Evolutionary conservation across 2,113 vertebrate species (phyloP), one percentile per base, ranked within the genome.

Genomic region (Micronycteris hirsuta): DNA sequence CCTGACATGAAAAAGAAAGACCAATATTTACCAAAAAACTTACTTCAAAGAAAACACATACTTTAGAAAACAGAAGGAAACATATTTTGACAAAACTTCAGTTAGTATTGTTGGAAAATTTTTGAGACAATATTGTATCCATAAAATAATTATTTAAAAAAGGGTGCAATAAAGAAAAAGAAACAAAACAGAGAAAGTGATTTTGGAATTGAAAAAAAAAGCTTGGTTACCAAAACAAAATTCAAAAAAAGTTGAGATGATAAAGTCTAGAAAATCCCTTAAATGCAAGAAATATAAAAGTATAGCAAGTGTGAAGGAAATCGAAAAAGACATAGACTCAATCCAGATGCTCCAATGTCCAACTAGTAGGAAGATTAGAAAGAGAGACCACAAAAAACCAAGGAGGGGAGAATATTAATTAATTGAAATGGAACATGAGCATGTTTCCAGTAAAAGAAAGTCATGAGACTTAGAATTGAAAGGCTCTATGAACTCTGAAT

Each of bases 141-240:
- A 73, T 45, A 86, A 82, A 81, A 74, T 91, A 95, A 36, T 86
- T 76, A 84, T 54, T 91, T 82, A 91, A 9, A 61, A 85, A 65
- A n/a, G n/a, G 19, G 76, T 38, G 33, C 24, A 90, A 38, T 52
- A 5, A 52, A 81, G 31, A 56, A 52, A 43, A 20, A 24, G 43
- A 67, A 58, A 36, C 9, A 89, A 24, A n/a, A n/a, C n/a, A 67
- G 14, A 16, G 26, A 92, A 56, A 73, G 17, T 54, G 31, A 38
- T 43, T 85, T 73, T n/a, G 28, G 26, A 73, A 68, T 74, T 58
- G 16, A 6, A 67, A 68, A 56, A 90, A 81, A 82, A 81, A 47
- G 22, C 31, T 24, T 88, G 70, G 49, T 68, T 84, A 47, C 19
- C 19, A 70, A 36, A 86, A 45, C 63, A 77, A 71, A 65, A 45